Base-by-base conservation (phyloP, 2,797 vertebrate species). In the Sarcoramphus papa region DNA sequence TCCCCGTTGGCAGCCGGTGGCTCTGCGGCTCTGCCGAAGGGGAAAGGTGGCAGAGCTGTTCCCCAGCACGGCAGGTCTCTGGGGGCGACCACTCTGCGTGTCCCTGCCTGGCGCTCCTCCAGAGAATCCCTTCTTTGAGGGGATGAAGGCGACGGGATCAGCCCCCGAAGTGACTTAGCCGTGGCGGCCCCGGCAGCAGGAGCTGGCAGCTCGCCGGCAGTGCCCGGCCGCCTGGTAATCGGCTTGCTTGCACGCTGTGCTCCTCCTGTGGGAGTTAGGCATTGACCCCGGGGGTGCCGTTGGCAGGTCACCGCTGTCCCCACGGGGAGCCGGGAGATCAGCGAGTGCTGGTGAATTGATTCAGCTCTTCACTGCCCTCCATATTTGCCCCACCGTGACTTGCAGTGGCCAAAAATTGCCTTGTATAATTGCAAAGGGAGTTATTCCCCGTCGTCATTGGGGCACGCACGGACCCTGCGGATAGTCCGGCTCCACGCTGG, bases 391-490 rank as follows among this genome's bases (percentile, higher is more conserved):
- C 63, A 7, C 22, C 1, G 3, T n/a, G 54, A 41, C 54, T n/a
- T 2, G 2, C 14, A 7, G 78, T 30, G 41, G 41, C 54, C 70
- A 27, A 35, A 56, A 63, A 14, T 43, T 10, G 1, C 64, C 19
- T 8, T 4, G n/a, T 59, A 1, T 17, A 14, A 1, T 14, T 30
- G 37, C 33, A 21, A 31, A 60, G 0, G 3, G 85, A 20, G 28
- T 22, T 40, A 40, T 17, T 41, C 28, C 54, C 16, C 3, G 2
- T 30, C 1, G 0, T 47, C 31, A 3, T 0, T 4, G 63, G 25
- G 41, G 5, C 30, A 11, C 1, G 1, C 1, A 2, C 18, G 35
- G 41, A 35, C 30, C n/a, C 35, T 63, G 48, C 0, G 3, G 35
- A 7, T 43, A 11, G 15, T 18, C 31, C 4, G 1, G 43, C 50